Evolutionary conservation across 2,888 invertebrate genomes (phyloP).

Genomic region (Dryomyza anilis): DNA sequence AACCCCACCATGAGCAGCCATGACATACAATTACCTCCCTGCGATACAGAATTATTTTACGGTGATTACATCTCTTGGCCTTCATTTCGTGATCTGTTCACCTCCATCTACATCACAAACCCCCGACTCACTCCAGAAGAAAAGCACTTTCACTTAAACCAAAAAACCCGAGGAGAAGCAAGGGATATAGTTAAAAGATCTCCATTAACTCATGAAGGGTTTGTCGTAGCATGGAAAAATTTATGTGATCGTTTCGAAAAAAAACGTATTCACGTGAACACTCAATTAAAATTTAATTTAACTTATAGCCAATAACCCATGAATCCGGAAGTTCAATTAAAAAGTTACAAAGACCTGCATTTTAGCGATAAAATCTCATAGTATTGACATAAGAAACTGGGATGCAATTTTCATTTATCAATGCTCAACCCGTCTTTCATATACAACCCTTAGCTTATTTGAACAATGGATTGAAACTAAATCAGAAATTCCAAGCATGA

Average conservation of each 20-base stretch:
- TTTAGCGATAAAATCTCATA: too few relatives aligned
- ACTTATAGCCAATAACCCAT: not conserved
- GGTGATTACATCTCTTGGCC: constrained; percentile 22
- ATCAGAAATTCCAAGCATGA: too few relatives aligned
- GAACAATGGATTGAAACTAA: too few relatives aligned
- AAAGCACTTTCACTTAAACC: constrained; percentile 14
- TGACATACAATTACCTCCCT: not conserved
- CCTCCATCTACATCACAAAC: too few relatives aligned
- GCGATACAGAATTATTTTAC: not conserved
- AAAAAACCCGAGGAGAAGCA: constrained; percentile 23
- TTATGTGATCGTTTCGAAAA: constrained; percentile 14
- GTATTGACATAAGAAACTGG: too few relatives aligned
- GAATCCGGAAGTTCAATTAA: too few relatives aligned
- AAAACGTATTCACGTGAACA: not conserved
- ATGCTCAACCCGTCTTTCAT: too few relatives aligned
- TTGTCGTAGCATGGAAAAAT: constrained; percentile 14
- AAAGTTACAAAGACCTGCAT: too few relatives aligned
- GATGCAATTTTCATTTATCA: too few relatives aligned
- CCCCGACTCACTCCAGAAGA: constrained; percentile 25
- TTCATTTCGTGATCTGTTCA: constrained; percentile 19
- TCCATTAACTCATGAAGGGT: constrained; percentile 21
- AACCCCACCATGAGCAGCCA: too few relatives aligned
- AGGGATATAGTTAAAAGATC: constrained; percentile 14
- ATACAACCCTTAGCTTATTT: too few relatives aligned
- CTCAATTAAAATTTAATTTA: too few relatives aligned